Conservation (phyloP, 1,140 invertebrate species). For the Macrobrachium nipponense region DNA sequence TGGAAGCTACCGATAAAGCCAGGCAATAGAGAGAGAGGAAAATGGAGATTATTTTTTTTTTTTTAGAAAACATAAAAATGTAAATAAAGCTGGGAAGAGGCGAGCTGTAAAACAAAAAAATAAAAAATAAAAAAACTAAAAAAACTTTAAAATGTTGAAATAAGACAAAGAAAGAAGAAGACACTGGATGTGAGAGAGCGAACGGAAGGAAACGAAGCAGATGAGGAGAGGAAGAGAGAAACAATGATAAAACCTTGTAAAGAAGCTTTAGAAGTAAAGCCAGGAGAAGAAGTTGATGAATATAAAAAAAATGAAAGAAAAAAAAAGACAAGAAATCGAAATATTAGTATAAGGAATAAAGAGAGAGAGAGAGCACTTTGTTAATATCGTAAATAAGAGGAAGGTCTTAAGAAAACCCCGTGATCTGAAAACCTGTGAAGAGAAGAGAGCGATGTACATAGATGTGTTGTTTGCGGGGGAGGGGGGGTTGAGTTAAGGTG, state of each 20-base stretch:
- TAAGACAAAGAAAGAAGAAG: background rate
- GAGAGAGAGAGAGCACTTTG: background rate
- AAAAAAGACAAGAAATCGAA: background rate
- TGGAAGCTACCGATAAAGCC: background rate
- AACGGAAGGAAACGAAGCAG: background rate
- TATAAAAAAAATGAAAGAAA: background rate
- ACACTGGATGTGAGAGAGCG: background rate
- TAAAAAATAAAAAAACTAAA: no score
- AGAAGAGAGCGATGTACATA: background rate
- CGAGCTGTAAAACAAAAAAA: no score
- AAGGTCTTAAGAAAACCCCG: background rate
- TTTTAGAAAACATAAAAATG: no score
- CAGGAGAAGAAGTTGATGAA: background rate
- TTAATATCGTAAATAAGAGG: background rate
- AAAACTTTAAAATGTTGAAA: background rate
- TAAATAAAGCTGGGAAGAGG: no score
- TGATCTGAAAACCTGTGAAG: background rate
- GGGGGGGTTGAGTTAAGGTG: background rate
- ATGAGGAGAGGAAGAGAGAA: background rate
- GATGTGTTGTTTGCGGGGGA: no score
- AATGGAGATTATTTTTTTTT: no score
- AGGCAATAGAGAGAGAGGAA: background rate
- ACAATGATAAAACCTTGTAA: no score
- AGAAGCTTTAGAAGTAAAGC: background rate
- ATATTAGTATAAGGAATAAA: background rate